Evolutionary conservation across 2,888 invertebrate species (phyloP).

Genomic region (Antitype chi): DNA sequence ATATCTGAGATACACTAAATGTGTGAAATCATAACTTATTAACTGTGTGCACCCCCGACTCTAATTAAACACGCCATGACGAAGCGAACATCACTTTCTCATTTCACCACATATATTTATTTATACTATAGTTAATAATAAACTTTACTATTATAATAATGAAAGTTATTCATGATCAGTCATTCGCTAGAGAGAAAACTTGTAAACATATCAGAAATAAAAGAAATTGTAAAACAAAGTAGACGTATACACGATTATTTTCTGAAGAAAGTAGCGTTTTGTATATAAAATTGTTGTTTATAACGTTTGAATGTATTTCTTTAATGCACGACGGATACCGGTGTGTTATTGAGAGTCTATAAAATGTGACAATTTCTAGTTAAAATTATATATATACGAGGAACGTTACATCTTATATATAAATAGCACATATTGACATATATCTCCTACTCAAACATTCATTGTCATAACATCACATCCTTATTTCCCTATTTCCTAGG

Average conservation of each 20-base stretch:
- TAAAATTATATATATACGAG: not conserved
- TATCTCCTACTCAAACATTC: not conserved
- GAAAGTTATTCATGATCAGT: constrained; percentile 35
- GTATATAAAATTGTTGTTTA: constrained; percentile 17
- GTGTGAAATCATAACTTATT: constrained; percentile 19
- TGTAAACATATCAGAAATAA: constrained; percentile 30
- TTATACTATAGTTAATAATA: constrained; percentile 3
- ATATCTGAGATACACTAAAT: not conserved
- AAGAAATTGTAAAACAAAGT: constrained; percentile 29
- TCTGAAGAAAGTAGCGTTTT: constrained; percentile 29
- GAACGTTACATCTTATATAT: not conserved
- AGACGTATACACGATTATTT: constrained; percentile 23
- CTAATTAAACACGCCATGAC: constrained; percentile 24
- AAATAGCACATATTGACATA: not conserved
- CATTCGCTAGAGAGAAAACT: constrained; percentile 40
- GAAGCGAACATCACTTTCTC: constrained; percentile 30
- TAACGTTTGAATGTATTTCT: constrained; percentile 7
- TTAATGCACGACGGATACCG: not conserved
- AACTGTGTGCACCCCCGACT: constrained; percentile 17
- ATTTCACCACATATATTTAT: constrained; percentile 9
- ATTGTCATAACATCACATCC: not conserved
- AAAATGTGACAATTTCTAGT: not conserved
- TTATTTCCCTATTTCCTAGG: no score
- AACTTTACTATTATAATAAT: constrained; percentile 28
- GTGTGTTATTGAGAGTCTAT: constrained; percentile 5